Percentiles rank a stretch among this genome's conserved stretches.
These are phyloP conservation scores for Nasonia giraulti DNA, from an alignment of 1,140 invertebrate species.

Conservation along the genomic window DNA sequence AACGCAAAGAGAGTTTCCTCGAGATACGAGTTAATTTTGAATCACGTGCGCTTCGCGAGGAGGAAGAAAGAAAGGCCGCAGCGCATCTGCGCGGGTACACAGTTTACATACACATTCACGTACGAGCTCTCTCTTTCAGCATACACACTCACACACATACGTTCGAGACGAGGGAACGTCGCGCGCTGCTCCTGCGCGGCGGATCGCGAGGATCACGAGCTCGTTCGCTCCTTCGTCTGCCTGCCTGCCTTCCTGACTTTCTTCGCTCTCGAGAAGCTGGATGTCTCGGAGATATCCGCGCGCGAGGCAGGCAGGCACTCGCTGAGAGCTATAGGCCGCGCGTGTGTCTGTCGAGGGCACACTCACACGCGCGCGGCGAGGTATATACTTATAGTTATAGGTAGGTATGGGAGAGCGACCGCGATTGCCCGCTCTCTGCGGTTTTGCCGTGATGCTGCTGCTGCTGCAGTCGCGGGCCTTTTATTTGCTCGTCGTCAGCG, in stretches of 20 bases:
- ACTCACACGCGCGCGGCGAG: background rate
- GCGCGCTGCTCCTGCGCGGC: constrained; percentile 6
- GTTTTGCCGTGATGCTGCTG: constrained; percentile 7
- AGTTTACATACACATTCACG: background rate
- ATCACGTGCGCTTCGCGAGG: constrained; percentile 25
- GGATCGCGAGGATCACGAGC: constrained; percentile 39
- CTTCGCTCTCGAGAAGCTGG: constrained; percentile 51
- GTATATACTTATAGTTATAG: background rate
- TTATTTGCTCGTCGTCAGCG: constrained; percentile 36
- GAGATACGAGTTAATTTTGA: constrained; percentile 47
- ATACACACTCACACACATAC: background rate
- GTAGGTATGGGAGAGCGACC: constrained; percentile 13
- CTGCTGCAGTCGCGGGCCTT: background rate
- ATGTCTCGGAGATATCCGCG: constrained; percentile 44
- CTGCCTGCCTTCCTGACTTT: constrained; percentile 20
- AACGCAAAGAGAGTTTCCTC: constrained; percentile 37
- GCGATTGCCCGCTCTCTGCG: constrained; percentile 39
- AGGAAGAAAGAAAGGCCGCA: constrained; percentile 30
- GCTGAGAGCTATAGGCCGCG: constrained; percentile 41
- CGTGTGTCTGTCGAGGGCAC: constrained; percentile 20
- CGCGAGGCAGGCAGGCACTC: constrained; percentile 14
- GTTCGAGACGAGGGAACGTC: constrained; percentile 12
- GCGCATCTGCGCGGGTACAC: background rate
- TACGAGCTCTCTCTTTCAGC: constrained; percentile 6
- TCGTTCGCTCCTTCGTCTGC: background rate